Percentiles rank a stretch among this genome's conserved stretches.
Evolutionary conservation across 2,113 vertebrate genomes (phyloP).

Genomic region (Bos taurus): DNA sequence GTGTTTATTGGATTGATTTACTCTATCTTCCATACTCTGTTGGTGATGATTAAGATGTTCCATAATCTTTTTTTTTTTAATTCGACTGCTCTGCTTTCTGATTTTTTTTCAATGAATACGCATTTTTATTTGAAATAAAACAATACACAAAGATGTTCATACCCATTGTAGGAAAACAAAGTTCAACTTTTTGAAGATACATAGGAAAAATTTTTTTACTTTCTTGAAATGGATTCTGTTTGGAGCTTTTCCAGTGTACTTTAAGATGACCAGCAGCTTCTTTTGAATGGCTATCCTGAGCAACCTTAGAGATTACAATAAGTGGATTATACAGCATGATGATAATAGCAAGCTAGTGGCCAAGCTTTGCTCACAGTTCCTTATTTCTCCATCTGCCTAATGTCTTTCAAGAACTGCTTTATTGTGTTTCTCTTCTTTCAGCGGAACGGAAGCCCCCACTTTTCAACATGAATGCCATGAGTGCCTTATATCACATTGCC

Average conservation of each 20-base stretch:
- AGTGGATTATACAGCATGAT: slow-evolving; percentile 52
- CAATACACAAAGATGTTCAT: neutral
- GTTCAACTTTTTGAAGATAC: neutral
- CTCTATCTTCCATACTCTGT: neutral
- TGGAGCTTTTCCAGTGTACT: neutral
- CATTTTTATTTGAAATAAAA: slow-evolving; percentile 57
- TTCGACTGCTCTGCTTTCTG: neutral
- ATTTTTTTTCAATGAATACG: neutral
- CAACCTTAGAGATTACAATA: slow-evolving; percentile 63
- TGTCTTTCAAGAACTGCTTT: slow-evolving; percentile 62
- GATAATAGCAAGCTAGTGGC: slow-evolving; percentile 48
- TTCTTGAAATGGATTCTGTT: neutral
- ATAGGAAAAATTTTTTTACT: neutral
- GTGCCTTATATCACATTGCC: slow-evolving; percentile 99
- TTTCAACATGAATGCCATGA: slow-evolving; percentile 99
- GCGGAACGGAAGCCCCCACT: slow-evolving; percentile 98
- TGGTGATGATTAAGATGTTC: neutral
- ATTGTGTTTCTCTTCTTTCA: slow-evolving; percentile 72
- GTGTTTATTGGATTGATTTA: neutral
- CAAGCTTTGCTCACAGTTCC: slow-evolving; percentile 38
- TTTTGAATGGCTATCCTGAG: slow-evolving; percentile 42
- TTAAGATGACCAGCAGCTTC: slow-evolving; percentile 52
- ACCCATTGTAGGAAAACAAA: neutral
- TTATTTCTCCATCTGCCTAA: slow-evolving; percentile 5
- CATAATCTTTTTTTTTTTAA: neutral